phyloP scores from a whole-genome alignment of 2,113 vertebrate genomes.

The Noturus placidus region DNA sequence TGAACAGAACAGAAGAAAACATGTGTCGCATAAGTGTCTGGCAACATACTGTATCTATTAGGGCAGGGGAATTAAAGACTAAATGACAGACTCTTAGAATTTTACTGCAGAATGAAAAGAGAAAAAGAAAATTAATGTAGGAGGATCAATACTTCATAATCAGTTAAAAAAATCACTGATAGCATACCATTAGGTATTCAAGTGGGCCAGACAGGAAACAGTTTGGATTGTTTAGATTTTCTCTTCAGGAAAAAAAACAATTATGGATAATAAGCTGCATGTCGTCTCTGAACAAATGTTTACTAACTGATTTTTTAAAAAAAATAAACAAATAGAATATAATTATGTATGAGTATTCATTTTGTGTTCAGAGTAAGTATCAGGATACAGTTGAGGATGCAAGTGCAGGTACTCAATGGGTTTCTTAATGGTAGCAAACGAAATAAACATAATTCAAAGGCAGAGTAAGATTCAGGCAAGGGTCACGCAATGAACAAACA shows the following conservation, averaged over 20 bases:
- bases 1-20: slow-evolving; percentile 2
- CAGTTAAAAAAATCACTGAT: background rate
- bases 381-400: too few relatives aligned
- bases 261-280: too few relatives aligned
- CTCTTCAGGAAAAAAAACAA: background rate
- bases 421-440: too few relatives aligned
- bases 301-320: background rate
- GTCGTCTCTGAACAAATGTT: too few relatives aligned
- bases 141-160: background rate
- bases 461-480: too few relatives aligned
- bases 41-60: background rate
- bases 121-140: background rate
- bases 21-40: background rate
- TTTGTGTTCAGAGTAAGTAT: background rate
- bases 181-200: background rate
- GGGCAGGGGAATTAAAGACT: background rate
- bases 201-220: background rate
- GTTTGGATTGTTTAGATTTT: background rate
- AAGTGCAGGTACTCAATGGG: too few relatives aligned
- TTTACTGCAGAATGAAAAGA: background rate
- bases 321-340: background rate
- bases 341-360: background rate
- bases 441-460: too few relatives aligned
- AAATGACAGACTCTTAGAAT: background rate
- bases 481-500: too few relatives aligned